Conservation (phyloP, 1,140 invertebrate species). For the Andrena cerasifolii region DNA sequence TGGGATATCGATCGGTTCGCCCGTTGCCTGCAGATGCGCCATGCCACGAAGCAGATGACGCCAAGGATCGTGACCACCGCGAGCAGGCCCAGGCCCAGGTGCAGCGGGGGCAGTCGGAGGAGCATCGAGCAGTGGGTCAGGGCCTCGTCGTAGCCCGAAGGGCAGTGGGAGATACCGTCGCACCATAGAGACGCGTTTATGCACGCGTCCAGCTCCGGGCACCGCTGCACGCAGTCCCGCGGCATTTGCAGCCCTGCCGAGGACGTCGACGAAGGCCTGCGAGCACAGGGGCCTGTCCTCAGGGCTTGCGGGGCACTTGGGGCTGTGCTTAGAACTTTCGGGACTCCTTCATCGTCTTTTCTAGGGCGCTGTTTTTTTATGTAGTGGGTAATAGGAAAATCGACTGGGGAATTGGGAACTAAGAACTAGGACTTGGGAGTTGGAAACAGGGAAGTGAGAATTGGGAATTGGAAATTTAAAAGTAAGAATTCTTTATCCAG, state of each 20-base stretch:
- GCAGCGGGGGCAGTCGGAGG: conserved; percentile 88
- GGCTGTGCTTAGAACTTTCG: too few relatives aligned
- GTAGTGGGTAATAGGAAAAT: too few relatives aligned
- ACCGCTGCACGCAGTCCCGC: conserved; percentile 90
- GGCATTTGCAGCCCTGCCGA: conserved; percentile 84
- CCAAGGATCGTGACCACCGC: conserved; percentile 75
- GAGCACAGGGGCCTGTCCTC: too few relatives aligned
- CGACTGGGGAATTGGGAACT: too few relatives aligned
- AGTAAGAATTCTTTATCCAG: too few relatives aligned
- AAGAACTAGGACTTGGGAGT: too few relatives aligned
- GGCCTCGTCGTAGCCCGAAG: conserved; percentile 93
- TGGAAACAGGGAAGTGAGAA: too few relatives aligned
- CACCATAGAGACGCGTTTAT: conserved; percentile 95
- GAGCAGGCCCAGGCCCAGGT: conserved; percentile 84
- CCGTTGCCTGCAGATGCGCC: conserved; percentile 85
- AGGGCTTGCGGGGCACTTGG: too few relatives aligned
- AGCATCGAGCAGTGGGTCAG: conserved; percentile 90
- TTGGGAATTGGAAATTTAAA: too few relatives aligned
- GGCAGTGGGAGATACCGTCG: conserved; percentile 92
- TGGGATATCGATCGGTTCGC: conserved; percentile 86
- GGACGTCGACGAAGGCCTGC: conserved; percentile 76
- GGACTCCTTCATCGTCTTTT: too few relatives aligned
- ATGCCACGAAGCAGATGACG: conserved; percentile 80
- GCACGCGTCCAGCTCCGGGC: conserved; percentile 93
- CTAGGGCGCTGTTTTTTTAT: too few relatives aligned